These are phyloP conservation scores for Drosophila jambulina DNA, from an alignment of 1,140 invertebrate genomes.

Conservation along the genomic window DNA sequence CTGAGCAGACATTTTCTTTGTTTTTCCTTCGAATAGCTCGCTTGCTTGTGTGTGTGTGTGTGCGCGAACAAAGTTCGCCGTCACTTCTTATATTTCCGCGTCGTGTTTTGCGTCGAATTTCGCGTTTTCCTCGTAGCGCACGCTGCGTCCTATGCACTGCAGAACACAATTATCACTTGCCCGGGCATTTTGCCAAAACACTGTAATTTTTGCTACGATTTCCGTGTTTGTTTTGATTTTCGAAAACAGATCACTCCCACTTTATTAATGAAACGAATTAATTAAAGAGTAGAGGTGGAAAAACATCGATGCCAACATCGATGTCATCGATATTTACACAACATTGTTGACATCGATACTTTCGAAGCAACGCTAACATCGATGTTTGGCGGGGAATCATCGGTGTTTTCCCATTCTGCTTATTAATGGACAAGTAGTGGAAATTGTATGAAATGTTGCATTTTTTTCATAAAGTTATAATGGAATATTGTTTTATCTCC, in stretches of 20 bases:
- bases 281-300: too few species aligned
- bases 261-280: constrained; percentile 40
- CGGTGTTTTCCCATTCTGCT: too few species aligned
- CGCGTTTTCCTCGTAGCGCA: constrained; percentile 27
- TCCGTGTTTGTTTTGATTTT: constrained; percentile 35
- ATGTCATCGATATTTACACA: too few species aligned
- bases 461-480: too few species aligned
- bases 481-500: too few species aligned
- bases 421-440: too few species aligned
- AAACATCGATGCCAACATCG: too few species aligned
- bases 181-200: constrained; percentile 59
- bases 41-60: constrained; percentile 18
- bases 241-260: constrained; percentile 65
- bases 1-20: constrained; percentile 84
- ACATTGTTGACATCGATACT: too few species aligned
- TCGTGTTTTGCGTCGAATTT: constrained; percentile 49
- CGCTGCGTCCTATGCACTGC: constrained; percentile 40
- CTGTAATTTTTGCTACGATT: constrained; percentile 45
- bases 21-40: constrained; percentile 40
- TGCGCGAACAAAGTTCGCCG: constrained; percentile 71
- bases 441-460: too few species aligned
- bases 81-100: constrained; percentile 61
- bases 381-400: too few species aligned
- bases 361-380: too few species aligned
- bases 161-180: constrained; percentile 36